Evolutionary conservation across 2,797 vertebrate species (phyloP).

Genomic region (Eremophila alpestris): DNA sequence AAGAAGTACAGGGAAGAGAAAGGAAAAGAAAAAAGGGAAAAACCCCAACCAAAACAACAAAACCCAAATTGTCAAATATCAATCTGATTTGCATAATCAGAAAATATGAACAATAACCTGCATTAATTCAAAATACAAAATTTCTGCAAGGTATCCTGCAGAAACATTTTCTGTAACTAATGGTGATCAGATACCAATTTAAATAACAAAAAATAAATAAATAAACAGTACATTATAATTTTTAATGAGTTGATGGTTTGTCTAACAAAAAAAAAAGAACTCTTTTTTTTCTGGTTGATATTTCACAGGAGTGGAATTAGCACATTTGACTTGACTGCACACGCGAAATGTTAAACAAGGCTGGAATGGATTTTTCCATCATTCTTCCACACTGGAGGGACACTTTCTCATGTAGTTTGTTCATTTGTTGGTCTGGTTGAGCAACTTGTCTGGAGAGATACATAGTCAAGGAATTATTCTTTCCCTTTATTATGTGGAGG

Average conservation of each 20-base stretch:
- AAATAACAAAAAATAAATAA: neutral
- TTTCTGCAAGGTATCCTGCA: neutral
- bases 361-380: neutral
- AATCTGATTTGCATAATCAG: neutral
- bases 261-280: neutral
- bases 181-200: neutral
- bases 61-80: neutral
- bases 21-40: accelerated
- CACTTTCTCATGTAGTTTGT: neutral
- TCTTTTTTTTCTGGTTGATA: neutral
- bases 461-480: neutral
- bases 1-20: neutral
- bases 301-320: neutral
- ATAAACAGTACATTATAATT: accelerated
- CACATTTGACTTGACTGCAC: neutral
- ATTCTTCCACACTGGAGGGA: neutral
- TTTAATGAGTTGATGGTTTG: neutral
- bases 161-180: neutral
- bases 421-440: neutral
- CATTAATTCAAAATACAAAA: neutral
- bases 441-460: neutral
- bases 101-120: neutral
- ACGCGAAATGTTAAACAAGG: neutral
- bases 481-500: neutral
- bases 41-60: neutral